Evolutionary conservation across 2,797 vertebrate species (phyloP), one percentile per base, ranked within the genome.

Genomic region (Chaenodraco wilsoni): DNA sequence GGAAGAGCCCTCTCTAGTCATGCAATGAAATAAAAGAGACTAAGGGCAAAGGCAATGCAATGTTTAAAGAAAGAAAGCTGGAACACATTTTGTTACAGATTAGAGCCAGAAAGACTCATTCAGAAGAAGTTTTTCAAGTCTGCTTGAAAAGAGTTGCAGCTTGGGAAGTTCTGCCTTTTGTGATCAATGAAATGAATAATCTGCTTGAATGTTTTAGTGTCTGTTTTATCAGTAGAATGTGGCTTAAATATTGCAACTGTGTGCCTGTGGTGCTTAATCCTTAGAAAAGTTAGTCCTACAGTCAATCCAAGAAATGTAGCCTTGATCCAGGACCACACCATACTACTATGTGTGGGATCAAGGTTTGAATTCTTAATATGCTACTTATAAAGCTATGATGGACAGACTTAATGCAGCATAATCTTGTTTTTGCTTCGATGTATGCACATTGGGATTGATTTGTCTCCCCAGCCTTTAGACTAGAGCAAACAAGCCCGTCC

Each of bases 21-120:
- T 52, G 23, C 14, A 54, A 27, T 64, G 40, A 15, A 50, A 59
- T 3, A 59, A 11, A 59, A 49, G 21, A 66, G 57, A 73, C 37
- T 44, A 31, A 65, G 41, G 57, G 33, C n/a, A 50, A 46, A 63
- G 44, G 27, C 49, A 56, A 23, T 58, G 58, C 74, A 66, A 84
- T 11, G 79, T 79, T 54, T 46, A 74, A 57, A 54, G 49, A 76
- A 56, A 64, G 31, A 50, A 71, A 72, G 45, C 33, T 50, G 49
- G 8, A 49, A 57, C 56, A 68, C 50, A 58, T 76, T 48, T 70
- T 60, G 17, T 23, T 27, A 14, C 45, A 77, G 52, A 37, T 71
- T n/a, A 9, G 27, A 69, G 63, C 40, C 19, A 50, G 41, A 63
- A 60, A 58, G 33, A 73, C 54, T 75, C 2, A 50, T 65, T 61